Conservation (phyloP, 2,888 invertebrate genomes). For the Xestia rhomboidea region DNA sequence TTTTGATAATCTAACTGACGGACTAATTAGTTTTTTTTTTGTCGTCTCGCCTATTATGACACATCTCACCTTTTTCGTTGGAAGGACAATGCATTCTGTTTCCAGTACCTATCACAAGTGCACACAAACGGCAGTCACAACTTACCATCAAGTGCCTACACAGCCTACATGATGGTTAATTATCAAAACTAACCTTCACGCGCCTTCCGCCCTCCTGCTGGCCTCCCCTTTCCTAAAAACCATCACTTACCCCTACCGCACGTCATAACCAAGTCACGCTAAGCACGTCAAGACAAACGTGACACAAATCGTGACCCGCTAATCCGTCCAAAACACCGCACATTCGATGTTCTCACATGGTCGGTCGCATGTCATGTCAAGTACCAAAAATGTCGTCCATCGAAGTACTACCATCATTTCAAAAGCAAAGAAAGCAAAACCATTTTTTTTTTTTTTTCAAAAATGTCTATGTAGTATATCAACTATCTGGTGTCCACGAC, state of each 20-base stretch:
- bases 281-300: constrained; percentile 9
- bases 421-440: too few species aligned
- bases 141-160: not conserved
- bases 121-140: not conserved
- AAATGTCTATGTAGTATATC: too few species aligned
- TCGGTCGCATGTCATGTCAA: not conserved
- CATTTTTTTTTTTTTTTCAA: too few species aligned
- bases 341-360: not conserved
- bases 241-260: not conserved
- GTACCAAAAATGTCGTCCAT: not conserved
- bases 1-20: too few species aligned
- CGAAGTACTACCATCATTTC: not conserved
- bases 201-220: not conserved
- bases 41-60: too few species aligned
- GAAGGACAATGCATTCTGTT: not conserved
- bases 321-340: constrained; percentile 22
- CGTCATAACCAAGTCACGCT: not conserved
- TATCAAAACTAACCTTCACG: not conserved
- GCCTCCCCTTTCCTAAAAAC: not conserved
- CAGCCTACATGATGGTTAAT: not conserved
- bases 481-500: too few species aligned
- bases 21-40: too few species aligned
- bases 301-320: constrained; percentile 25
- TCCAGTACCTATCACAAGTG: not conserved
- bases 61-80: not conserved